Conservation (phyloP, 2,888 invertebrate species). For the Drosophila paracracens region DNA sequence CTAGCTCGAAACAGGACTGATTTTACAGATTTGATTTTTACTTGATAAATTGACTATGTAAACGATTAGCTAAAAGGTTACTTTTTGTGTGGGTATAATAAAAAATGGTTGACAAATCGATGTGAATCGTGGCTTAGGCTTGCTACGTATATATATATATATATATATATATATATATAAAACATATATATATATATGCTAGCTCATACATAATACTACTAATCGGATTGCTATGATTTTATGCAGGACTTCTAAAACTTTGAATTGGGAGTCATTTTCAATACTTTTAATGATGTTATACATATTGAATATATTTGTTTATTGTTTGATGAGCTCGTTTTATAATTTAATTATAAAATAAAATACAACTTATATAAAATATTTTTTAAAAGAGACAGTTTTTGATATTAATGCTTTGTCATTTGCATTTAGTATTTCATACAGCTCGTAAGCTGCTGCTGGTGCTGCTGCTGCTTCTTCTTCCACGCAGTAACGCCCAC, state of each 20-base stretch:
- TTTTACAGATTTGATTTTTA: background rate
- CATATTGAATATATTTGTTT: background rate
- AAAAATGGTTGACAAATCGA: background rate
- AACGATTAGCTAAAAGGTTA: background rate
- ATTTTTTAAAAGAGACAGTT: background rate
- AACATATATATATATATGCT: rapidly evolving
- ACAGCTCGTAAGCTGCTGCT: conserved; percentile 3
- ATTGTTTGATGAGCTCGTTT: background rate
- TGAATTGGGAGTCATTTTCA: background rate
- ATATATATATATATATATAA: no score
- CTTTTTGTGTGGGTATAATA: background rate
- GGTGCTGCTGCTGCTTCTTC: conserved; percentile 1
- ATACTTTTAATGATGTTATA: background rate
- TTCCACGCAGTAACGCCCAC: conserved; percentile 59
- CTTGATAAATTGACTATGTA: no score
- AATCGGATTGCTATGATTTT: background rate
- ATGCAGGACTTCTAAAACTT: no score
- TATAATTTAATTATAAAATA: background rate
- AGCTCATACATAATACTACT: background rate
- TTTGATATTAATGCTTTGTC: background rate
- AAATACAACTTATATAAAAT: rapidly evolving
- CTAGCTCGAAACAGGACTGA: background rate
- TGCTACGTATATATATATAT: no score
- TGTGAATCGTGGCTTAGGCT: background rate
- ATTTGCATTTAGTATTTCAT: conserved; percentile 36